Conservation (phyloP, 2,797 vertebrate genomes). For the Dipus sagitta region DNA sequence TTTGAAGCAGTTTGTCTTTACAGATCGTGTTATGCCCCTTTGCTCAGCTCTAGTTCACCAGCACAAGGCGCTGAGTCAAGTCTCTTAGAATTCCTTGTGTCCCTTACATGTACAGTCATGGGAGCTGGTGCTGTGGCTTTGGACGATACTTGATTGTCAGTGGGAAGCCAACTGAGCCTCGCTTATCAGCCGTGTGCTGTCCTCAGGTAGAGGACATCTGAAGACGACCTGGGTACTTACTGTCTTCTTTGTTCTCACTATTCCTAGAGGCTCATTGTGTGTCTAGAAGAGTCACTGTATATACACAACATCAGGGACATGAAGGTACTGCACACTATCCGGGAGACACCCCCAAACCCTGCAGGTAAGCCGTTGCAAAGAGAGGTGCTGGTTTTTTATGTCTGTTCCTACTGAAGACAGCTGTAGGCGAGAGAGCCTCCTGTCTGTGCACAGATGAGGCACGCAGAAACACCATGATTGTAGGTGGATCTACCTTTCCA, state of each 20-base stretch:
- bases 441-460: background rate
- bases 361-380: conserved; percentile 89
- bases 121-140: background rate
- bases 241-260: conserved; percentile 40
- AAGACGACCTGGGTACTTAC: rapidly evolving
- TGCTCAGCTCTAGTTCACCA: background rate
- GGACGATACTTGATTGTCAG: background rate
- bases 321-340: conserved; percentile 99
- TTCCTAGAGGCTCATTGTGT: conserved; percentile 96
- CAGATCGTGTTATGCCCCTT: background rate
- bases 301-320: conserved; percentile 99
- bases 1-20: background rate
- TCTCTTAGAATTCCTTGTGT: rapidly evolving
- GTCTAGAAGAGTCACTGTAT: conserved; percentile 99
- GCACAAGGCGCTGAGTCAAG: too few species aligned
- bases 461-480: background rate
- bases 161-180: background rate
- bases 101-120: rapidly evolving
- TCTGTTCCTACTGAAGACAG: background rate
- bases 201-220: rapidly evolving
- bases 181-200: rapidly evolving
- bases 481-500: background rate
- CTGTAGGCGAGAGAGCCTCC: too few species aligned
- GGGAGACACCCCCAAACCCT: conserved; percentile 98
- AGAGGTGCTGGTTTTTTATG: background rate